Conservation (phyloP, 2,113 vertebrate genomes). For the Chamaetylas fuelleborni region DNA sequence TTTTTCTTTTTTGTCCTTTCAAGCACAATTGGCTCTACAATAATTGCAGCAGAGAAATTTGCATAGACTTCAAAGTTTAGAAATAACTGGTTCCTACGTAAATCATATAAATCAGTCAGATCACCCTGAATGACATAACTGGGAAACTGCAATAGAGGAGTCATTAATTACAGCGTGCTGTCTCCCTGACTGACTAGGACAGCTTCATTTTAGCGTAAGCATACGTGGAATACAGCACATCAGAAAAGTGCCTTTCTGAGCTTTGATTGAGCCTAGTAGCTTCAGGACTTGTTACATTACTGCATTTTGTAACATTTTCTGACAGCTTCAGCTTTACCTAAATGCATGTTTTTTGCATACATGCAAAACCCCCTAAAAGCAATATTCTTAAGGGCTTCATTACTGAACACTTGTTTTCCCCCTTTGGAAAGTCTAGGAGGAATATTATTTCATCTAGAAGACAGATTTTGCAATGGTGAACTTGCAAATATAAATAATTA, state of each 20-base stretch:
- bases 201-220: not conserved
- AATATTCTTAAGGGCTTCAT: constrained; percentile 39
- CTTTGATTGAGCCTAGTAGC: constrained; percentile 20
- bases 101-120: not conserved
- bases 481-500: constrained; percentile 62
- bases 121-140: not conserved
- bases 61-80: not conserved
- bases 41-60: not conserved
- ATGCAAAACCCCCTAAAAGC: not conserved
- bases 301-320: constrained; percentile 19
- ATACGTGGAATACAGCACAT: not conserved
- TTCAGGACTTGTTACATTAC: not conserved
- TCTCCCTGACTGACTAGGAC: not conserved
- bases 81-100: not conserved
- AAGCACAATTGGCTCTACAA: not conserved
- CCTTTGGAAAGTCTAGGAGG: constrained; percentile 50
- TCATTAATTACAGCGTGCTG: not conserved
- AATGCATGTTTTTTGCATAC: constrained; percentile 38
- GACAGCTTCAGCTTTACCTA: constrained; percentile 44
- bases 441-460: constrained; percentile 58
- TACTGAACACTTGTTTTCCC: constrained; percentile 43
- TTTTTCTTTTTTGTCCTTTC: not conserved
- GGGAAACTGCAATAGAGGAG: not conserved
- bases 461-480: constrained; percentile 36
- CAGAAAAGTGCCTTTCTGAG: constrained; percentile 43